Evolutionary conservation across 2,797 vertebrate genomes (phyloP), one percentile per base, ranked within the genome.

Genomic region (Setipinna tenuifilis): DNA sequence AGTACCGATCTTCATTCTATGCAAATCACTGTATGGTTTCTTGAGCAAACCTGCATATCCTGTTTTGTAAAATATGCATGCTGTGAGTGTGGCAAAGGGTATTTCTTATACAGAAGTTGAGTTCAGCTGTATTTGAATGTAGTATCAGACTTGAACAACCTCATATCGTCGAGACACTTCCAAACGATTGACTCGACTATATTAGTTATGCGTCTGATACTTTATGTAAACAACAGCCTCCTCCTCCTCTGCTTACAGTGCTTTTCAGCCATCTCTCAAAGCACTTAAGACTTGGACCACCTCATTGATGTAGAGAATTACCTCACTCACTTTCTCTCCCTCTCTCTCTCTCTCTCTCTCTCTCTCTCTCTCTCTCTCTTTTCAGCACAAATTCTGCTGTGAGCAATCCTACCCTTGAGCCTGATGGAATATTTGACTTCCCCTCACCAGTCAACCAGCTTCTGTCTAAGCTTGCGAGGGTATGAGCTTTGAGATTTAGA

Each of bases 391-490:
- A 96, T 62, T 89, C 91, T 80, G 96, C 96, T 11, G 92, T 96
- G 82, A 95, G 91, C 83, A 94, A 93, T 87, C 92, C 95, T 21
- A 90, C 88, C 2, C 86, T 94, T 0, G 94, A 96, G 86, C 90
- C 83, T 3, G 95, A 94, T 35, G 87, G 91, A 81, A 89, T 92
- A 75, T 95, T 94, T 88, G 95, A 96, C 90, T 94, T 95, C 81
- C 90, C 93, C 2, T 95, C 94, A 0, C 93, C 95, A 0, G 93
- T 95, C 89, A 95, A 95, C 57, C 95, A 95, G 71, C 93, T 97
- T 86, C 95, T 97, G 25, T 95, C 94, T 0, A 96, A 94, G 89
- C 94, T 97, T 82, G 94, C 95, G 19, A 97, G 97, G 96, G 97
- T 97, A 93, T 92, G 71, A 21, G 35, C 35, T 41, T 23, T 6